Percentiles rank a stretch among this genome's conserved stretches.
Evolutionary conservation across 1,140 invertebrate genomes (phyloP).

Genomic region (Sycophaga agraensis): DNA sequence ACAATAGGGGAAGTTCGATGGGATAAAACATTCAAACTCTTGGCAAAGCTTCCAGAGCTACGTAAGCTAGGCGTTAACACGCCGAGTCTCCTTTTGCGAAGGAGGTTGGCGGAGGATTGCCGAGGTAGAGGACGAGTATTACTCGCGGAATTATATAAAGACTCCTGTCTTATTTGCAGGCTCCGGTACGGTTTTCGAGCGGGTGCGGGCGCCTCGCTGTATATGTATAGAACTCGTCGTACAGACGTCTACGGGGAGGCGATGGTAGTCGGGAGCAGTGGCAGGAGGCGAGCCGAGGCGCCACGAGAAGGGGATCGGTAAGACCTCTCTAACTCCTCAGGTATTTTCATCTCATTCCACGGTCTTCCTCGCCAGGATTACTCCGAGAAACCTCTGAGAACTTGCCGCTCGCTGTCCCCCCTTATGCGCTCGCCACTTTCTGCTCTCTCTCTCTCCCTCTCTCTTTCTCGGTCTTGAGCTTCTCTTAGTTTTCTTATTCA

Average conservation of each 20-base stretch:
- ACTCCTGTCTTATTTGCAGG: constrained; percentile 52
- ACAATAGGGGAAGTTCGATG: constrained; percentile 11
- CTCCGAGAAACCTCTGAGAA: constrained; percentile 50
- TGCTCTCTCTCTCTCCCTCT: constrained; percentile 31
- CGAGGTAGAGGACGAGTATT: constrained; percentile 42
- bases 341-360: constrained; percentile 58
- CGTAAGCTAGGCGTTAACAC: constrained; percentile 35
- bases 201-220: too few relatives aligned
- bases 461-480: constrained; percentile 34
- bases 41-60: constrained; percentile 7
- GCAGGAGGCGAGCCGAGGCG: too few relatives aligned
- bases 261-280: constrained; percentile 12
- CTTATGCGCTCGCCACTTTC: constrained; percentile 24
- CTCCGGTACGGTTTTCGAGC: constrained; percentile 32
- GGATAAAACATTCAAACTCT: constrained; percentile 3
- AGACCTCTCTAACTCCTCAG: constrained; percentile 56
- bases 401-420: constrained; percentile 46
- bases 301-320: constrained; percentile 38
- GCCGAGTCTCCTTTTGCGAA: constrained; percentile 27
- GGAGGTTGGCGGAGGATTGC: too few relatives aligned
- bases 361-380: constrained; percentile 52
- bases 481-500: background rate
- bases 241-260: background rate
- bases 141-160: constrained; percentile 55
- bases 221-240: background rate